Evolutionary conservation across 1,140 invertebrate genomes (phyloP).

Genomic region (Megalonaias nervosa): DNA sequence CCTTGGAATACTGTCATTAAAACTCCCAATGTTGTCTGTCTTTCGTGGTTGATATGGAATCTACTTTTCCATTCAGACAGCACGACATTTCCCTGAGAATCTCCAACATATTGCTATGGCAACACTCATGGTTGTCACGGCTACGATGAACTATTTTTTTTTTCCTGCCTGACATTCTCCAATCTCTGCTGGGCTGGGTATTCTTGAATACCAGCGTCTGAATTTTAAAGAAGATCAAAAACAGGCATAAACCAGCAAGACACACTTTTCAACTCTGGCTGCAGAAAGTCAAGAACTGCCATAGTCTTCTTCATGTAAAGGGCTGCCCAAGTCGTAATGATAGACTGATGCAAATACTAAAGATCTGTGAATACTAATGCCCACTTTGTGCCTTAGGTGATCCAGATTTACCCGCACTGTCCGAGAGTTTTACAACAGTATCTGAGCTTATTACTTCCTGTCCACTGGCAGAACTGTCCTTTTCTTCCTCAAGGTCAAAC

Average conservation of each 20-base stretch:
- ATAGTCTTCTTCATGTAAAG: slow-evolving; percentile 4
- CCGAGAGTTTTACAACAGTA: slow-evolving; percentile 19
- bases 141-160: too few species aligned
- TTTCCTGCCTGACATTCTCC: too few species aligned
- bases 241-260: not conserved
- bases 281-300: slow-evolving; percentile 12
- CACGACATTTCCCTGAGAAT: too few species aligned
- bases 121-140: too few species aligned
- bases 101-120: too few species aligned
- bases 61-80: too few species aligned
- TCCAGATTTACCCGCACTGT: not conserved
- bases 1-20: too few species aligned
- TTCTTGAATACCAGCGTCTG: not conserved
- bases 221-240: slow-evolving; percentile 5
- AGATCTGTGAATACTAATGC: slow-evolving; percentile 4
- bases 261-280: not conserved
- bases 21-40: too few species aligned
- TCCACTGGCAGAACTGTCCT: slow-evolving; percentile 22
- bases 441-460: slow-evolving; percentile 6
- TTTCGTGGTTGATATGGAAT: too few species aligned
- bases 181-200: not conserved
- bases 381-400: slow-evolving; percentile 18
- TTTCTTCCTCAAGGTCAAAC: slow-evolving; percentile 62
- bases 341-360: slow-evolving; percentile 12
- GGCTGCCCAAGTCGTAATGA: slow-evolving; percentile 10